Percentiles rank a stretch among this genome's conserved stretches.
Evolutionary conservation across 2,113 vertebrate species (phyloP).

Genomic region (Galeopterus variegatus): DNA sequence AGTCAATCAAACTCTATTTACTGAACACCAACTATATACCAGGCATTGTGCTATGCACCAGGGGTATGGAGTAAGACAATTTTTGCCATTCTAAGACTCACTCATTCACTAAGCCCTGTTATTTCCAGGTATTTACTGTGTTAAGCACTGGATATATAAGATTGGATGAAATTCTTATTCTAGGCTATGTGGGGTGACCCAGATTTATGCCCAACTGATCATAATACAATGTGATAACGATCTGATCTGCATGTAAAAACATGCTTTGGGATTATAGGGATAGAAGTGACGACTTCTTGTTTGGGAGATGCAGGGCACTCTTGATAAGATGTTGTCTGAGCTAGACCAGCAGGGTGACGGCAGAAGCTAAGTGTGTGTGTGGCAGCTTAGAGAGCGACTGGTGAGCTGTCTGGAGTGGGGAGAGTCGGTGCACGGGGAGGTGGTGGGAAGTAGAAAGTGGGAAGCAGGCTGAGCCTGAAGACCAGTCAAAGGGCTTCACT

Average conservation of each 20-base stretch:
- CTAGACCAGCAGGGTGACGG: background rate
- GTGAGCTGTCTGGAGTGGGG: background rate
- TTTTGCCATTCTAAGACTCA: background rate
- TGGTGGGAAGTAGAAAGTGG: background rate
- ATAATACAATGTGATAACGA: background rate
- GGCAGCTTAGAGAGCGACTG: rapidly evolving
- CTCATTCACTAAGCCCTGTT: background rate
- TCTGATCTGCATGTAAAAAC: background rate
- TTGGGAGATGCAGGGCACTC: background rate
- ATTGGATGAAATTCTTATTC: background rate
- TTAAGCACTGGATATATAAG: background rate
- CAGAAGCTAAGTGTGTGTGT: background rate
- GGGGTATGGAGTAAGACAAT: background rate
- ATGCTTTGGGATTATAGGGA: background rate
- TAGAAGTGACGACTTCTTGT: background rate
- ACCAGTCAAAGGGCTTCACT: background rate
- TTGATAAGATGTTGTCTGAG: background rate
- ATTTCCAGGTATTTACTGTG: background rate
- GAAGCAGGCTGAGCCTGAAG: background rate
- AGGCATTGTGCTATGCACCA: background rate
- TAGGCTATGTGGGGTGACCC: background rate
- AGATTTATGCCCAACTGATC: background rate
- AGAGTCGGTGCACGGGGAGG: rapidly evolving
- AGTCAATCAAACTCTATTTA: background rate
- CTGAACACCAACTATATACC: background rate